Conservation (phyloP, 2,113 vertebrate genomes). For the Lichenostomus cassidix region DNA sequence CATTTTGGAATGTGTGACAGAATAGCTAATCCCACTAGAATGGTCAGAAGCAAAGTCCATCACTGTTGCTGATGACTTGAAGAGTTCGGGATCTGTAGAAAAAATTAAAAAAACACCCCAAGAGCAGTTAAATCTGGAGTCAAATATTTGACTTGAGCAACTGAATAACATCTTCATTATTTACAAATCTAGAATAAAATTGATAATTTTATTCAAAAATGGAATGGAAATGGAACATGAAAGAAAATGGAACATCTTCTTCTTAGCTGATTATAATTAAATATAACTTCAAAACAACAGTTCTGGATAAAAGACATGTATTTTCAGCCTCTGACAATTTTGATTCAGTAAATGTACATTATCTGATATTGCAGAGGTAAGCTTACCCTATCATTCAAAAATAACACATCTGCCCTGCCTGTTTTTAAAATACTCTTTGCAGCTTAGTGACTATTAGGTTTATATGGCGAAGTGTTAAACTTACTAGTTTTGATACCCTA, state of each 20-base stretch:
- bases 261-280: not conserved
- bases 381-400: not conserved
- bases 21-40: constrained; percentile 81
- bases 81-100: constrained; percentile 79
- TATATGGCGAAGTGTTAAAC: not conserved
- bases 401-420: not conserved
- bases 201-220: too few species aligned
- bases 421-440: not conserved
- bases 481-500: not conserved
- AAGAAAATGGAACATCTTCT: not conserved
- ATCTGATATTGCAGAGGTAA: not conserved
- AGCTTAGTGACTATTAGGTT: not conserved
- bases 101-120: fast-evolving
- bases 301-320: not conserved
- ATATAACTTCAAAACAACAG: not conserved
- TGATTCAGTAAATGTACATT: not conserved
- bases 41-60: constrained; percentile 60
- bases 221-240: too few species aligned
- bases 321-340: not conserved
- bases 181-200: not conserved
- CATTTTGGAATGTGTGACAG: constrained; percentile 77
- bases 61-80: constrained; percentile 54
- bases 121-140: not conserved
- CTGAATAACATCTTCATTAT: not conserved
- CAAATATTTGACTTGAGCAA: not conserved